Base-by-base conservation (phyloP, 2,888 invertebrate genomes). In the Terebella lapidaria region DNA sequence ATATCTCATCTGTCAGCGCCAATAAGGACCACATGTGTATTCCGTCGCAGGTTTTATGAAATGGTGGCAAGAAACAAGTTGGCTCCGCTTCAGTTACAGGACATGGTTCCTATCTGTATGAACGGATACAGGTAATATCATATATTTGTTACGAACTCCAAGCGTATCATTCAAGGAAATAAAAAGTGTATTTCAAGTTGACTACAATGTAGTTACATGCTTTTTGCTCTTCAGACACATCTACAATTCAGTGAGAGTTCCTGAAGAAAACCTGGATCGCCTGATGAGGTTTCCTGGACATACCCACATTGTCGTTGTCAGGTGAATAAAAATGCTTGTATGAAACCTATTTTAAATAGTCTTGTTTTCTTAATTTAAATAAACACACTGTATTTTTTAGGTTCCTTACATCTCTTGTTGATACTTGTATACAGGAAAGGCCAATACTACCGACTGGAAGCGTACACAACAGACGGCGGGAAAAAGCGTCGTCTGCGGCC, bases 291-390 rank as follows among this genome's bases (percentile, higher is more conserved):
- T 65, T 47, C 66, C 67, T 5, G 69, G 67, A 35, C 10, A 35
- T 42, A 68, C 62, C 49, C 70, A 72, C 62, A 61, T 73, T 25
- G 61, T 72, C 20, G 65, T 73, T 20, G 70, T 69, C 55, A 69
- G 72, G 69, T 70, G 24, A 35, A 15, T 10, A 35, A 35, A 35
- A n/a, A n/a, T n/a, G n/a, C n/a, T n/a, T n/a, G n/a, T n/a, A n/a
- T n/a, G n/a, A n/a, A n/a, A n/a, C n/a, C n/a, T n/a, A n/a, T n/a
- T n/a, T n/a, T n/a, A 35, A n/a, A n/a, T 35, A 35, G n/a, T 35
- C n/a, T 35, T 35, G 42, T n/a, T 15, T 35, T 35, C 10, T 35
- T 35, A 35, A 35, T 15, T 35, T 15, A 35, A n/a, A 35, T 35
- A 10, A 10, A 35, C n/a, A 15, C 10, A 35, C 42, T n/a, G 10